Evolutionary conservation across 2,888 invertebrate species (phyloP), one percentile per base, ranked within the genome.

Genomic region (Polydrusus pterygomalis): DNA sequence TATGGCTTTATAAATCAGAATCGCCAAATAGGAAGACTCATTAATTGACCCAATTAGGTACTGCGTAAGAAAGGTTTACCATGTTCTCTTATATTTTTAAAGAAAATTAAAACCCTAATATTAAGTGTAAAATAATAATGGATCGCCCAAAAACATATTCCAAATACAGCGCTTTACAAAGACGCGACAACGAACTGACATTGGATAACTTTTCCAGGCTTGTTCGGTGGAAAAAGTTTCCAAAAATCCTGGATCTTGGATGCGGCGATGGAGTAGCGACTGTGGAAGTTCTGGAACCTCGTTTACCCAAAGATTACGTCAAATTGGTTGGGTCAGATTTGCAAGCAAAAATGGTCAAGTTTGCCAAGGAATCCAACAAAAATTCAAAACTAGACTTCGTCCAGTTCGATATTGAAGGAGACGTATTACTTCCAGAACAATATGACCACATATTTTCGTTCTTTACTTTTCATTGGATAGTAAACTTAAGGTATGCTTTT

Each of bases 381-480:
- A 51, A 51, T 51, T 11, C 11, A 1, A 51, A 13, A 51, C 2
- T 51, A 13, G 51, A 51, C 2, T 51, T 51, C 18, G 51, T 20
- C 9, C 18, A 51, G 18, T 51, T 51, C 18, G 20, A 47, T 47
- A 47, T 47, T 6, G 47, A 17, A 0, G 47, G 47, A 47, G 17
- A 47, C 2, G 17, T 17, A 5, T 78, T 93, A 63, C 90, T 91
- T 0, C 2, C 1, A 9, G 47, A 9, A 7, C 2, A 17, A 17
- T 47, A 47, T 17, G 47, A 47, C 17, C 47, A 47, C 8, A 47
- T 47, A 47, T 47, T 47, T 47, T 47, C 51, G 18, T 51, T 51
- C 15, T 51, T 20, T 51, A 13, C 51, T 51, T 51, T 51, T 13
- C 51, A 51, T 6, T 51, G 51, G 51, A 10, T 51, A 11, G 51